These are phyloP conservation scores for Pachyrhynchus sulphureomaculatus DNA, from an alignment of 1,140 invertebrate genomes.

Conservation along the genomic window DNA sequence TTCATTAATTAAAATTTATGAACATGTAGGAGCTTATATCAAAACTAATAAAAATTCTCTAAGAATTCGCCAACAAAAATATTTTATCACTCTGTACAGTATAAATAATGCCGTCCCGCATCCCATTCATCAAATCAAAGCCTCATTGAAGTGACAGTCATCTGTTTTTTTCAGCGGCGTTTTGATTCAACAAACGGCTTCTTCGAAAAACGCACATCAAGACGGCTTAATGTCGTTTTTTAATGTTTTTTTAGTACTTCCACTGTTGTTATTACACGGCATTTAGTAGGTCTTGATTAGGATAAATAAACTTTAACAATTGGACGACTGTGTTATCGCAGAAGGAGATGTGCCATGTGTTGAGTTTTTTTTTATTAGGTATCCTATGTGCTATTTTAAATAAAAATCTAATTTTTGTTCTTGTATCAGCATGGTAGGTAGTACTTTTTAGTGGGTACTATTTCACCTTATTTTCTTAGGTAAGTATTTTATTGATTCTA, in stretches of 20 bases:
- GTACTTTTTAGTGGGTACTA: too few species aligned
- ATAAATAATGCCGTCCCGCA: too few species aligned
- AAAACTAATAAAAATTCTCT: too few species aligned
- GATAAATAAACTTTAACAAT: conserved; percentile 18
- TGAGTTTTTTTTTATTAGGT: background rate
- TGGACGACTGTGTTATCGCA: conserved; percentile 6
- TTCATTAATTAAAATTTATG: too few species aligned
- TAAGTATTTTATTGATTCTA: too few species aligned
- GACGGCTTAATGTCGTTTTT: conserved; percentile 10
- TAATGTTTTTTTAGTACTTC: conserved; percentile 22
- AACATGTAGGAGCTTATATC: too few species aligned
- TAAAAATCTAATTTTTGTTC: too few species aligned
- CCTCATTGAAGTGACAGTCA: conserved; percentile 23
- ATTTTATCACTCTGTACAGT: too few species aligned
- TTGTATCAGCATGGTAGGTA: too few species aligned
- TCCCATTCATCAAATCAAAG: conserved; percentile 18
- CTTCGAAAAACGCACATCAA: conserved; percentile 3
- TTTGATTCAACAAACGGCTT: conserved; percentile 19
- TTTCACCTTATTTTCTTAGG: too few species aligned
- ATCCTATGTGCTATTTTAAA: too few species aligned
- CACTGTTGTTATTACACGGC: conserved; percentile 10
- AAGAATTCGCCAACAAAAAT: too few species aligned
- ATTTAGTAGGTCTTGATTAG: background rate
- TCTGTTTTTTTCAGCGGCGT: conserved; percentile 27
- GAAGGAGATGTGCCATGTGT: background rate